These are phyloP conservation scores for Aphrophora alni DNA, from an alignment of 2,888 invertebrate species.

Conservation along the genomic window DNA sequence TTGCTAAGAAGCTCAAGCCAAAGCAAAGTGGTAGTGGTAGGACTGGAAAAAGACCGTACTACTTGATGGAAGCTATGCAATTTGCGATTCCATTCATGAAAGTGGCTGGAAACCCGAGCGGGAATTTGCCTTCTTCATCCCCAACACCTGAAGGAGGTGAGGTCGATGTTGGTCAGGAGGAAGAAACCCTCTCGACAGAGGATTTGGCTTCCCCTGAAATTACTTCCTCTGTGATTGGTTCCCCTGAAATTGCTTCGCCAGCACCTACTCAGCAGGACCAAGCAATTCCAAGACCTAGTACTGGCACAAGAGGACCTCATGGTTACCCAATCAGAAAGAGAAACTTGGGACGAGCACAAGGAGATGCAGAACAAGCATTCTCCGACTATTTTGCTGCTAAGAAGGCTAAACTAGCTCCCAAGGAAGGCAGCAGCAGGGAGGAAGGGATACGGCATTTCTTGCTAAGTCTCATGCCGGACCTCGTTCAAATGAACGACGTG, in stretches of 20 bases:
- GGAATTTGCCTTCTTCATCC: constrained; percentile 29
- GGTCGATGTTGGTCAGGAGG: background rate
- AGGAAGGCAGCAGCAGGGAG: constrained; percentile 24
- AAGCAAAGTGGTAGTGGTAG: constrained; percentile 36
- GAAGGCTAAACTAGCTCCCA: constrained; percentile 31
- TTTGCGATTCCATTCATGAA: constrained; percentile 40
- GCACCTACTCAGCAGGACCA: constrained; percentile 11
- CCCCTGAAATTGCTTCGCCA: background rate
- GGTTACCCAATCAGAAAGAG: constrained; percentile 7
- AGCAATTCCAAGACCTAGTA: background rate
- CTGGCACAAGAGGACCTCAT: constrained; percentile 3
- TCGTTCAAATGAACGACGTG: background rate
- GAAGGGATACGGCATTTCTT: constrained; percentile 45
- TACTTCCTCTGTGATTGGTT: background rate
- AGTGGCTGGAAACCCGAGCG: constrained; percentile 21
- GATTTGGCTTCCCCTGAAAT: background rate
- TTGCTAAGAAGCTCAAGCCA: constrained; percentile 41
- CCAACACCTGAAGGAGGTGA: background rate
- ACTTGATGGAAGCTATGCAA: constrained; percentile 37
- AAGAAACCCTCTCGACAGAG: background rate
- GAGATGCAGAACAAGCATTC: constrained; percentile 42
- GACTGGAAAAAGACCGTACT: constrained; percentile 36
- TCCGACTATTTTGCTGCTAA: constrained; percentile 46
- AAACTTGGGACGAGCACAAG: constrained; percentile 41
- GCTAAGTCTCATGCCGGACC: constrained; percentile 45